Evolutionary conservation across 2,113 vertebrate species (phyloP).

Genomic region (Cheirogaleus medius): DNA sequence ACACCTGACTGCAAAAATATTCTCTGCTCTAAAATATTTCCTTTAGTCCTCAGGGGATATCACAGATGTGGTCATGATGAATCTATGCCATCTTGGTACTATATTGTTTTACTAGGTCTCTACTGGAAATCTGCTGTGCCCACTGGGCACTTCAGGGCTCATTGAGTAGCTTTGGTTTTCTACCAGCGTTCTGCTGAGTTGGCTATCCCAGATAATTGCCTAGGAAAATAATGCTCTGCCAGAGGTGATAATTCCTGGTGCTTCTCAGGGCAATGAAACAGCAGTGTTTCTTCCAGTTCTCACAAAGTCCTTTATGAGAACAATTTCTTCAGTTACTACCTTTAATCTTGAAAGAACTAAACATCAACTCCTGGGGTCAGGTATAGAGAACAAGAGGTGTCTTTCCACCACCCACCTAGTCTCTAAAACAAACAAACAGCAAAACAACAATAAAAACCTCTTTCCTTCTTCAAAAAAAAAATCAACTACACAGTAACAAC

Average conservation of each 20-base stretch:
- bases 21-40: not conserved
- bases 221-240: not conserved
- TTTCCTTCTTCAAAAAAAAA: not conserved
- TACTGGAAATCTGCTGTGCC: not conserved
- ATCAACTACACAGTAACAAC: not conserved
- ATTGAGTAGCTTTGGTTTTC: not conserved
- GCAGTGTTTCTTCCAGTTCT: not conserved
- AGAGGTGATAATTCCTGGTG: not conserved
- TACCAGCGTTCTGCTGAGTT: not conserved
- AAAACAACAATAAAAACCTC: not conserved
- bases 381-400: not conserved
- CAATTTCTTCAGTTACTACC: not conserved
- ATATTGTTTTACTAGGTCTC: not conserved
- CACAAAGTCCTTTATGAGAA: not conserved
- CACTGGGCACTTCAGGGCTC: not conserved
- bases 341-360: not conserved
- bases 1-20: not conserved
- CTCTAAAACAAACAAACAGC: not conserved
- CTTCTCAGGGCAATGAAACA: not conserved
- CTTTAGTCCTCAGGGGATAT: not conserved
- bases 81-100: not conserved
- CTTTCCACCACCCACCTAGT: not conserved
- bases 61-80: not conserved
- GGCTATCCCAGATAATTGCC: not conserved
- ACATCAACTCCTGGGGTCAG: not conserved